Evolutionary conservation across 2,888 invertebrate genomes (phyloP).

Genomic region (Fragum sueziense): DNA sequence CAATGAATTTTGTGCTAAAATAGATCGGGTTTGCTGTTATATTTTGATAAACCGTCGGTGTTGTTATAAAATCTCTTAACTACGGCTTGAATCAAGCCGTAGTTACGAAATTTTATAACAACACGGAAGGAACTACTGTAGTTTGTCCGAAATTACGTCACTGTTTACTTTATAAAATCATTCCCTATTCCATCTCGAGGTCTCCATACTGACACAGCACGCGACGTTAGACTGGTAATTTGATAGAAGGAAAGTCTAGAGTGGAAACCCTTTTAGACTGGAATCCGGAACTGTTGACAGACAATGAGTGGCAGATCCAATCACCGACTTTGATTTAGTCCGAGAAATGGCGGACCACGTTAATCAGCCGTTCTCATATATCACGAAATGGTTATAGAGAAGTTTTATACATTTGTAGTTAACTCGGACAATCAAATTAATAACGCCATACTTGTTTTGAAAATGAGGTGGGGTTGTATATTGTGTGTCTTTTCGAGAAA

Average conservation of each 20-base stretch:
- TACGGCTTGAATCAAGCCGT: too few species aligned
- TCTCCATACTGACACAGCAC: constrained; percentile 13
- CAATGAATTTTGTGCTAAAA: too few species aligned
- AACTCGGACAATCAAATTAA: background rate
- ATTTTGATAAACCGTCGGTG: too few species aligned
- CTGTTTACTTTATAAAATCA: too few species aligned
- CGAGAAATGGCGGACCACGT: background rate
- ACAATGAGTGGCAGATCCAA: constrained; percentile 21
- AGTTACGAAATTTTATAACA: too few species aligned
- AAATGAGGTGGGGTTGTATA: background rate
- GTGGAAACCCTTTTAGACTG: constrained; percentile 13
- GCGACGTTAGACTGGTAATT: constrained; percentile 15
- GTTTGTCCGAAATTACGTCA: too few species aligned
- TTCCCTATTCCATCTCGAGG: background rate
- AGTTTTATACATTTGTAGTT: background rate
- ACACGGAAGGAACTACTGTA: too few species aligned
- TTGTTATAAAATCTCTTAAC: too few species aligned
- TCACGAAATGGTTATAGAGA: background rate
- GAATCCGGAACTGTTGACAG: constrained; percentile 16
- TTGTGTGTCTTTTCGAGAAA: too few species aligned
- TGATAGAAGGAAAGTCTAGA: constrained; percentile 10
- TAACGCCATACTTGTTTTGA: background rate
- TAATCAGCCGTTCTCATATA: constrained; percentile 2
- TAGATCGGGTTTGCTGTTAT: too few species aligned
- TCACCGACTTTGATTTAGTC: constrained; percentile 15